Conservation (phyloP, 2,888 invertebrate genomes). For the Adineta ricciae region DNA sequence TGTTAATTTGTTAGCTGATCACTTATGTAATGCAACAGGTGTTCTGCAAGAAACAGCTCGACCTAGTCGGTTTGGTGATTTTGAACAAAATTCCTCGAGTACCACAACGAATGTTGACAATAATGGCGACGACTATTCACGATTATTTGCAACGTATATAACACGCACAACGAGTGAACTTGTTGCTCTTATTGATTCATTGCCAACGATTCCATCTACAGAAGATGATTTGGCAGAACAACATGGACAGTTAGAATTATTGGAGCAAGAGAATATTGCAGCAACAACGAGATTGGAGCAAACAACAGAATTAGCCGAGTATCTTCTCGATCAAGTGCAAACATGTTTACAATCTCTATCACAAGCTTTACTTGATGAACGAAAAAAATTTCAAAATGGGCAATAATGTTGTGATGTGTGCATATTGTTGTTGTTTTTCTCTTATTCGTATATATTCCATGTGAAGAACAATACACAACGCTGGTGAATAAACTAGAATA, state of each 20-base stretch:
- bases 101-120: constrained; percentile 22
- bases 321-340: constrained; percentile 32
- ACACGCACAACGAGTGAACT: constrained; percentile 27
- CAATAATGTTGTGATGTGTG: neutral
- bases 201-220: constrained; percentile 14
- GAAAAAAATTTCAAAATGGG: neutral
- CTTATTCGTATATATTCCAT: neutral
- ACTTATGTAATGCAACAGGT: constrained; percentile 34
- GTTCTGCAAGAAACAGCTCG: constrained; percentile 30
- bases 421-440: neutral
- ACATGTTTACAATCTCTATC: constrained; percentile 13
- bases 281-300: constrained; percentile 28
- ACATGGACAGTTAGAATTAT: constrained; percentile 26
- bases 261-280: constrained; percentile 25
- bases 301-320: constrained; percentile 29
- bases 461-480: neutral
- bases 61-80: constrained; percentile 27
- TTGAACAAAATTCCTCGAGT: constrained; percentile 15
- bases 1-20: constrained; percentile 29
- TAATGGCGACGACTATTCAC: constrained; percentile 25
- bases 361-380: neutral
- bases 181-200: constrained; percentile 31
- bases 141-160: constrained; percentile 25
- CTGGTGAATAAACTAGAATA: too few relatives aligned
- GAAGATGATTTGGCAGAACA: neutral